These are phyloP conservation scores for Beroe ovata DNA, from an alignment of 37 sponge, comb jelly and placozoan genomes.

Conservation along the genomic window DNA sequence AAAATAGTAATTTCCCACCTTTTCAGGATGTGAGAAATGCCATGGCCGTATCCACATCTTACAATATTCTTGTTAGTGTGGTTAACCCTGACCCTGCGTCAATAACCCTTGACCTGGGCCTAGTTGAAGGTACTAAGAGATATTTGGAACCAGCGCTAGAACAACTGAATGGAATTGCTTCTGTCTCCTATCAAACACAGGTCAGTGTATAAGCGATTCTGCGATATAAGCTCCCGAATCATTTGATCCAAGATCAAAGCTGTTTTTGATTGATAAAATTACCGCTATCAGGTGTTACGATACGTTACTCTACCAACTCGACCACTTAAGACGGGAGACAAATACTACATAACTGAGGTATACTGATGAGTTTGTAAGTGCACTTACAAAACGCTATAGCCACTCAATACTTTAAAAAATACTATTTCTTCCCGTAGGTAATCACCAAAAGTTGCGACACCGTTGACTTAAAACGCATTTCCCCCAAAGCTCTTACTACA, in stretches of 20 bases:
- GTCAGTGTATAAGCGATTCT: too few relatives aligned
- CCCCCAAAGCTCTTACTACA: too few relatives aligned
- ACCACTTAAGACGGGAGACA: conserved; percentile 34
- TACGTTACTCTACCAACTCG: conserved; percentile 15
- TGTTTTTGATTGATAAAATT: too few relatives aligned
- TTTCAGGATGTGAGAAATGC: conserved; percentile 43
- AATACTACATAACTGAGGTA: conserved; percentile 12
- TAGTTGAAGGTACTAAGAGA: conserved; percentile 5
- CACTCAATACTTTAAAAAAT: too few relatives aligned
- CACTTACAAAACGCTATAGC: too few relatives aligned
- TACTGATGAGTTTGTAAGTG: too few relatives aligned
- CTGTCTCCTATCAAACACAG: conserved; percentile 48
- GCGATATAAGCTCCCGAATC: too few relatives aligned
- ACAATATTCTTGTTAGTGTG: conserved; percentile 65
- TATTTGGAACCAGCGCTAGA: conserved; percentile 1
- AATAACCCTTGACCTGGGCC: neutral
- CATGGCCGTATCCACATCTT: conserved; percentile 58
- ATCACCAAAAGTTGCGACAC: too few relatives aligned
- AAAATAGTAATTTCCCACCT: neutral
- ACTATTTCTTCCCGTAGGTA: too few relatives aligned
- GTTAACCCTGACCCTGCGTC: conserved; percentile 53
- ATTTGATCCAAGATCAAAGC: too few relatives aligned
- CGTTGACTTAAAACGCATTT: too few relatives aligned
- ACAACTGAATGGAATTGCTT: neutral
- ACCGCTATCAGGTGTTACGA: conserved; percentile 21